These are phyloP conservation scores for Takifugu ocellatus DNA, from an alignment of 2,797 vertebrate species.

Conservation along the genomic window DNA sequence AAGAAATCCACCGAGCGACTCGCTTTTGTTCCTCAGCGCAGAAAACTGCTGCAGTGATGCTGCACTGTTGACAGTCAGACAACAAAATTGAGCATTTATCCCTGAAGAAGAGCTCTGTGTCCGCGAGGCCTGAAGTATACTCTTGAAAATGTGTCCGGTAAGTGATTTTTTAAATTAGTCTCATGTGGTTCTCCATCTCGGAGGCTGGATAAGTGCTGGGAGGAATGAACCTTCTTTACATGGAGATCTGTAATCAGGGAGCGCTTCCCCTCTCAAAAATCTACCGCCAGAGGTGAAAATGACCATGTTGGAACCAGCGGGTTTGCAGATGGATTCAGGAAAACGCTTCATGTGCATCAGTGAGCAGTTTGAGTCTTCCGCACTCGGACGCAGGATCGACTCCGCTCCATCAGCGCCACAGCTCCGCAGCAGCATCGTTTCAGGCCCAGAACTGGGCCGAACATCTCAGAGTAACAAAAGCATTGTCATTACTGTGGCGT, in stretches of 20 bases:
- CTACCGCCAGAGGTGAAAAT: slow-evolving; percentile 47
- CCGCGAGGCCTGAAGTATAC: slow-evolving; percentile 9
- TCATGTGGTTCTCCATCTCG: slow-evolving; percentile 44
- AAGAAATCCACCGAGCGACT: background rate
- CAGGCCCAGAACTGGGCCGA: slow-evolving; percentile 3
- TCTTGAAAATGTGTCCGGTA: slow-evolving; percentile 7
- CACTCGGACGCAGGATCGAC: slow-evolving; percentile 14
- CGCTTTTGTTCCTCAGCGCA: background rate
- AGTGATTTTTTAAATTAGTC: slow-evolving; percentile 21
- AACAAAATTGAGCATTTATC: slow-evolving; percentile 10
- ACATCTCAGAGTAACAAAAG: slow-evolving; percentile 15
- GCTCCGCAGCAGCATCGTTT: slow-evolving; percentile 10
- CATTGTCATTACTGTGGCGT: slow-evolving; percentile 7
- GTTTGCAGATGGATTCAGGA: slow-evolving; percentile 38
- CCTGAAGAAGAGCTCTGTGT: slow-evolving; percentile 1
- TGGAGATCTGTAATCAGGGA: slow-evolving; percentile 22
- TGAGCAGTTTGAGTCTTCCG: slow-evolving; percentile 15
- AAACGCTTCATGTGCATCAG: slow-evolving; percentile 23
- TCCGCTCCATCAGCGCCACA: slow-evolving; percentile 6
- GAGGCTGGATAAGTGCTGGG: slow-evolving; percentile 20
- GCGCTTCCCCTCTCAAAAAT: slow-evolving; percentile 34
- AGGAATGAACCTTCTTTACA: slow-evolving; percentile 22
- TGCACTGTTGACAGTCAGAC: slow-evolving; percentile 7
- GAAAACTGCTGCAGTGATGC: slow-evolving; percentile 7
- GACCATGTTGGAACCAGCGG: slow-evolving; percentile 10